Conservation (phyloP, 2,888 invertebrate species). For the Cryptocephalus primarius region DNA sequence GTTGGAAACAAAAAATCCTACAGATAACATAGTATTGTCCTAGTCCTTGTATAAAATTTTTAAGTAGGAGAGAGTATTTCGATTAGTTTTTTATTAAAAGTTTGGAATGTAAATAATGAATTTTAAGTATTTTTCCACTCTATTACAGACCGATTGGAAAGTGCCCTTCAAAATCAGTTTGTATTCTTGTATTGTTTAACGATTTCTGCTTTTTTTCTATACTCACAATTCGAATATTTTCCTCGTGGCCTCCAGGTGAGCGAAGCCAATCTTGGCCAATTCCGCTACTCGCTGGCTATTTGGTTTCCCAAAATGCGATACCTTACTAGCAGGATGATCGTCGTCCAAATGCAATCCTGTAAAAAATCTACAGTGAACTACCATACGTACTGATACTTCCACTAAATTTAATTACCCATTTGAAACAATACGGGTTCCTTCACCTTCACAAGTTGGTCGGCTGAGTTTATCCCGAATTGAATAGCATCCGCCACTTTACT, state of each 20-base stretch:
- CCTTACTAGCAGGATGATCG: constrained; percentile 55
- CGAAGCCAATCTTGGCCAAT: constrained; percentile 55
- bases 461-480: constrained; percentile 53
- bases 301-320: constrained; percentile 63
- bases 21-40: too few species aligned
- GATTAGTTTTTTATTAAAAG: too few species aligned
- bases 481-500: constrained; percentile 48
- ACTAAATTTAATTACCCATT: constrained; percentile 39
- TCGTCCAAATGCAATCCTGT: constrained; percentile 53
- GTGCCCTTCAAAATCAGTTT: too few species aligned
- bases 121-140: too few species aligned
- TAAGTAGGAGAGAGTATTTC: too few species aligned
- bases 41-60: too few species aligned
- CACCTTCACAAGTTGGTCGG: constrained; percentile 52
- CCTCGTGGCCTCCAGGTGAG: constrained; percentile 53
- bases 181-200: not conserved
- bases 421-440: constrained; percentile 49
- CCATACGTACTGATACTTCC: not conserved
- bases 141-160: too few species aligned
- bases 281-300: constrained; percentile 45
- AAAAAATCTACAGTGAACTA: constrained; percentile 2
- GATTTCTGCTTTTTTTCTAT: not conserved
- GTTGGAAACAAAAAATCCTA: too few species aligned
- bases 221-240: constrained; percentile 49
- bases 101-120: too few species aligned